Evolutionary conservation across 2,113 vertebrate genomes (phyloP).

Genomic region (Muntiacus muntjak): DNA sequence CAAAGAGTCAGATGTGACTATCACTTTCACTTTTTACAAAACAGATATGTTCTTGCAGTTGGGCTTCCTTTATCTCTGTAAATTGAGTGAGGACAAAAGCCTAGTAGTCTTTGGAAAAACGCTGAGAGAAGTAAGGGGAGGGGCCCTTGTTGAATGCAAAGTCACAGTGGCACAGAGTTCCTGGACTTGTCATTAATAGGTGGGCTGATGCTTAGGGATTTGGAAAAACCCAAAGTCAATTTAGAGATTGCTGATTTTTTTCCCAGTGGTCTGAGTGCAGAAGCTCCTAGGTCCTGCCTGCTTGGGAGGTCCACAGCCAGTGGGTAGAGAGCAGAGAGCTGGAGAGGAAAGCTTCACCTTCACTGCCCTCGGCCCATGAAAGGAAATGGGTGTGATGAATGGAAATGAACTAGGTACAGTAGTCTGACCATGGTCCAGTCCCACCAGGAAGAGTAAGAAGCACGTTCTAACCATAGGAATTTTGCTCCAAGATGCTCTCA

Average conservation of each 20-base stretch:
- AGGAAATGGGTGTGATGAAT: background rate
- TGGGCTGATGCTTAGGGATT: background rate
- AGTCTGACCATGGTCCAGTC: background rate
- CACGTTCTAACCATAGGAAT: background rate
- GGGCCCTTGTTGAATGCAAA: background rate
- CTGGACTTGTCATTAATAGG: background rate
- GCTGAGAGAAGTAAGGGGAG: background rate
- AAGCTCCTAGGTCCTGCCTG: background rate
- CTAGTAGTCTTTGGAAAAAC: background rate
- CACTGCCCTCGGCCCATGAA: background rate
- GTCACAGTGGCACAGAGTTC: background rate
- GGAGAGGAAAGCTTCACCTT: background rate
- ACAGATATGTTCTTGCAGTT: background rate
- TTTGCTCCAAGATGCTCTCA: background rate
- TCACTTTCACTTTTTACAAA: background rate
- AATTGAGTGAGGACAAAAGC: background rate
- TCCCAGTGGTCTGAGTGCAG: background rate
- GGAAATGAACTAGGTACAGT: background rate
- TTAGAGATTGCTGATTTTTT: background rate
- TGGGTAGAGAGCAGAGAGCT: background rate
- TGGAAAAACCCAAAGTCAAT: background rate
- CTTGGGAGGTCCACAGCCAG: background rate
- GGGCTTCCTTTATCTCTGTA: background rate
- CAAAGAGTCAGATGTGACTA: too few relatives aligned
- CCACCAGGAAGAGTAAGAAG: background rate